These are phyloP conservation scores for Amitus sp. DNA, from an alignment of 2,888 invertebrate species.

Conservation along the genomic window DNA sequence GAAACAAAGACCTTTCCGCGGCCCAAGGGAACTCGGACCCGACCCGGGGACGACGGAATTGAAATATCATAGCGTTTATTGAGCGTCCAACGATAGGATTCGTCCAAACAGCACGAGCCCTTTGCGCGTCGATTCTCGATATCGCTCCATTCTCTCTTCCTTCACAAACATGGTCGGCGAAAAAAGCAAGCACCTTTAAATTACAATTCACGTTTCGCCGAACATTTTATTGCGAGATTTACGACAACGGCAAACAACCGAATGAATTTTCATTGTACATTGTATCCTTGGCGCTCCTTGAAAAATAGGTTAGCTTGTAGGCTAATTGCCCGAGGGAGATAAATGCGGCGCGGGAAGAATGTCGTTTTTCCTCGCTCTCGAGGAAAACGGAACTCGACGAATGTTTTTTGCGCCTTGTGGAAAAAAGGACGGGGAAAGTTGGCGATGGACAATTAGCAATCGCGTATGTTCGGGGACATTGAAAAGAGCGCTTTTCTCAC, in stretches of 20 bases:
- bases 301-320: constrained; percentile 41
- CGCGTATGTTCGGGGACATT: no score
- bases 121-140: constrained; percentile 57
- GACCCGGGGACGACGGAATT: constrained; percentile 18
- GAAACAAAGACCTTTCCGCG: constrained; percentile 22
- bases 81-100: constrained; percentile 22
- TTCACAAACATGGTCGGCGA: no score
- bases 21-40: constrained; percentile 8
- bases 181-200: constrained; percentile 32
- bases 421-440: not conserved
- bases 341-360: constrained; percentile 28
- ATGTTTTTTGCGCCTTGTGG: constrained; percentile 11
- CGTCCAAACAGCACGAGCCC: not conserved
- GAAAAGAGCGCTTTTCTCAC: not conserved
- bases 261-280: constrained; percentile 41
- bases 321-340: constrained; percentile 35
- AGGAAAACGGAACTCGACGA: not conserved
- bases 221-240: constrained; percentile 38
- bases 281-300: constrained; percentile 31
- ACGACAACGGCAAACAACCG: constrained; percentile 36
- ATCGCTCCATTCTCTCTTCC: no score
- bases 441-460: not conserved
- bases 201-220: constrained; percentile 33
- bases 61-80: constrained; percentile 31
- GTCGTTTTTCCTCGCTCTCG: constrained; percentile 26